phyloP scores from a whole-genome alignment of 2,797 vertebrate species.

The Notolabrus celidotus region DNA sequence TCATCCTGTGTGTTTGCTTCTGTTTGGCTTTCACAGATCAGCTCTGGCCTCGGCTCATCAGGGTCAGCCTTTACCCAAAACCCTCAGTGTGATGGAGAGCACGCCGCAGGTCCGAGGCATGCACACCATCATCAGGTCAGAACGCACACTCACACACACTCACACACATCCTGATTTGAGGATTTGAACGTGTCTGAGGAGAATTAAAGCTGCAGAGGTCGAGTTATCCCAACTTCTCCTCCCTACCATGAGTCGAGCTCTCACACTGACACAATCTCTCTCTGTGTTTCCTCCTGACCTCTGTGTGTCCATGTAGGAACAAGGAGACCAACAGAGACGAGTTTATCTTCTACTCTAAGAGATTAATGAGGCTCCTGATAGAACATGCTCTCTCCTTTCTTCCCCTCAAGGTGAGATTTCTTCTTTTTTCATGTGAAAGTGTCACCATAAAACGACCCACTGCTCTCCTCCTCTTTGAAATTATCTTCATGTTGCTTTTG shows the following conservation, averaged over 20 bases:
- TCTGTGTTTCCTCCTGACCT: neutral
- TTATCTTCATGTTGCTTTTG: neutral
- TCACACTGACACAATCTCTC: neutral
- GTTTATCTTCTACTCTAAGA: conserved; percentile 96
- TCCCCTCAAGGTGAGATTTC: conserved; percentile 87
- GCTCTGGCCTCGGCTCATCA: conserved; percentile 92
- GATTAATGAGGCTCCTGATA: conserved; percentile 93
- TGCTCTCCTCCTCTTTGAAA: neutral
- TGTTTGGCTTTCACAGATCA: conserved; percentile 78
- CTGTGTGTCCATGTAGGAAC: conserved; percentile 82
- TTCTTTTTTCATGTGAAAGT: neutral
- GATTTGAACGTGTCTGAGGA: neutral
- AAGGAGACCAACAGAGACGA: conserved; percentile 93
- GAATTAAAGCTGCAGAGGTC: neutral
- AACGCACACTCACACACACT: neutral
- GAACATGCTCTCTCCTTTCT: conserved; percentile 94
- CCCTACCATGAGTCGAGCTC: neutral
- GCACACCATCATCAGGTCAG: conserved; percentile 94
- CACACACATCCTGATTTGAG: neutral
- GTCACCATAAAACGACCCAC: neutral
- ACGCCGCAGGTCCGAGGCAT: conserved; percentile 92
- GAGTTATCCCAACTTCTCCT: neutral
- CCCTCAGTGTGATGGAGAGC: conserved; percentile 89
- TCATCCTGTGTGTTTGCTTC: neutral
- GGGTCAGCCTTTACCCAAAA: conserved; percentile 90